phyloP scores from a whole-genome alignment of 2,888 invertebrate species.

The Pemphredon lugubris region DNA sequence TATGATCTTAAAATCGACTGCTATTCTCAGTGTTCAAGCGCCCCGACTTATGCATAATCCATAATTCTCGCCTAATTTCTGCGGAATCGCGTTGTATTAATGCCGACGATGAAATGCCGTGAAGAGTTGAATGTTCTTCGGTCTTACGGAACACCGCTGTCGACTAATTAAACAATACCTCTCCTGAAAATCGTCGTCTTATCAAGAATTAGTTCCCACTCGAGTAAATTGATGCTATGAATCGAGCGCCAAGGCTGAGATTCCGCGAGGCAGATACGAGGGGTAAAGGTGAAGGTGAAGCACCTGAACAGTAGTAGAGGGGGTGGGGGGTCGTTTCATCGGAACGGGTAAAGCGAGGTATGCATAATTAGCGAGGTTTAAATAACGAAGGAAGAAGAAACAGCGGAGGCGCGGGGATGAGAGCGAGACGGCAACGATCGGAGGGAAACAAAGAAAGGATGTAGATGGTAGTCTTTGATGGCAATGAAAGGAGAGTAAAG shows the following conservation, averaged over 20 bases:
- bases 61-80: no score
- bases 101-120: background rate
- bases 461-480: conserved; percentile 31
- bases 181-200: conserved; percentile 61
- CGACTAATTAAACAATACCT: conserved; percentile 4
- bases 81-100: no score
- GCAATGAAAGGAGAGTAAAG: conserved; percentile 40
- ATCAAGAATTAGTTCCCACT: conserved; percentile 66
- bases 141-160: conserved; percentile 34
- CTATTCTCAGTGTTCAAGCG: no score
- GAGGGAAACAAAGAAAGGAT: conserved; percentile 10
- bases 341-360: conserved; percentile 52
- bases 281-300: conserved; percentile 13
- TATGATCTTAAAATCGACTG: no score
- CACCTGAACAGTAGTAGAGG: conserved; percentile 7
- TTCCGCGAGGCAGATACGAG: conserved; percentile 26
- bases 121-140: background rate
- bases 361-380: conserved; percentile 64
- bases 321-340: conserved; percentile 48
- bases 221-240: conserved; percentile 62
- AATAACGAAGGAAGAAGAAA: conserved; percentile 53
- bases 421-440: background rate
- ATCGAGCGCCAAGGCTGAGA: conserved; percentile 33
- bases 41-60: no score
- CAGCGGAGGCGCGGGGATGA: background rate